A percentile compares a stretch with the other conserved stretches of the same genome.
Conservation (phyloP, 2,113 vertebrate genomes). For the Antidorcas marsupialis region DNA sequence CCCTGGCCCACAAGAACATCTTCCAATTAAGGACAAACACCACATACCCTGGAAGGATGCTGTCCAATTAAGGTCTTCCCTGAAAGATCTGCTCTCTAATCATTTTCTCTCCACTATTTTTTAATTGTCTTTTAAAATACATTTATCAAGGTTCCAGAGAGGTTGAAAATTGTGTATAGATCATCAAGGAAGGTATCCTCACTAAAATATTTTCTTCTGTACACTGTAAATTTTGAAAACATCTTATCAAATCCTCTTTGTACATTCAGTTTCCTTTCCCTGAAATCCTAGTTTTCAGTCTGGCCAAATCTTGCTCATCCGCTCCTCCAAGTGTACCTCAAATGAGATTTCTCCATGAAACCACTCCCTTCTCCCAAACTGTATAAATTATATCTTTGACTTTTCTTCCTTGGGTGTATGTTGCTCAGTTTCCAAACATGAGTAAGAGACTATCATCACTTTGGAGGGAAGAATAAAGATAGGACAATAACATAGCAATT, state of each 20-base stretch:
- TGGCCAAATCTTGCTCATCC: neutral
- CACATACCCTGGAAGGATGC: neutral
- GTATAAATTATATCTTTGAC: neutral
- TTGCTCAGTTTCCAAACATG: neutral
- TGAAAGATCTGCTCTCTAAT: neutral
- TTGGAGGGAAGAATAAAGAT: neutral
- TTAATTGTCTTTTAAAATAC: neutral
- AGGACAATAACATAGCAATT: neutral
- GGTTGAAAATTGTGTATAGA: neutral
- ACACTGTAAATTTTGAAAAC: neutral
- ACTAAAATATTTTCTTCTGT: neutral
- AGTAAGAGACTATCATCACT: neutral
- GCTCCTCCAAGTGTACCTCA: neutral
- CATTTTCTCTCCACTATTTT: neutral
- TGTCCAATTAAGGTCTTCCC: neutral
- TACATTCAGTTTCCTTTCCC: neutral
- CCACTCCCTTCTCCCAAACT: accelerated
- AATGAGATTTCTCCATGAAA: neutral
- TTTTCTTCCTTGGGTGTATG: neutral
- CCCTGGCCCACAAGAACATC: neutral
- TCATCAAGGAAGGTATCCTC: neutral
- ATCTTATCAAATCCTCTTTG: neutral
- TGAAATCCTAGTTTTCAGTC: neutral
- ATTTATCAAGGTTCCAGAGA: neutral
- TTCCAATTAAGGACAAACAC: neutral